Conservation (phyloP, 1,140 invertebrate genomes). For the Wasmannia auropunctata region DNA sequence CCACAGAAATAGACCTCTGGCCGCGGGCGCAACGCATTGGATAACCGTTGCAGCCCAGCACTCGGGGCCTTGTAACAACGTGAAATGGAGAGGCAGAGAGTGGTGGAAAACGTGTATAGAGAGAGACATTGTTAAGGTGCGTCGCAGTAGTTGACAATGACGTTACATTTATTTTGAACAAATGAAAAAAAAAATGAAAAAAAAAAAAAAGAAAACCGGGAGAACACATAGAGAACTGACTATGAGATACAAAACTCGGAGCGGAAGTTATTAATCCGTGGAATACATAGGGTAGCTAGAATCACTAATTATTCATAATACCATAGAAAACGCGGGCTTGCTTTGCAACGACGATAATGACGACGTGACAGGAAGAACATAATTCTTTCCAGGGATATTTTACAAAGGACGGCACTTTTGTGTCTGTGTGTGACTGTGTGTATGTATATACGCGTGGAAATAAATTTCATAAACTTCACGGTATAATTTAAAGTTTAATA, state of each 20-base stretch:
- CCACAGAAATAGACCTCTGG: slow-evolving; percentile 15
- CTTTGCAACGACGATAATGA: slow-evolving; percentile 8
- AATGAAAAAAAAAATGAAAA: background rate
- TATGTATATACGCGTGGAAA: background rate
- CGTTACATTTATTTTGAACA: slow-evolving; percentile 4
- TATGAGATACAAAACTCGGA: background rate
- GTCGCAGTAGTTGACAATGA: slow-evolving; percentile 14
- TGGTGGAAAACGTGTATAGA: background rate
- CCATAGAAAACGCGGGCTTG: background rate
- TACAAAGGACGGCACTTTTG: background rate
- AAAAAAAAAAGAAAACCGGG: too few species aligned
- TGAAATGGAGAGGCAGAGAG: background rate
- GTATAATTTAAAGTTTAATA: slow-evolving; percentile 46
- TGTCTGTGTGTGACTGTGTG: background rate
- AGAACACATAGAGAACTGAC: background rate
- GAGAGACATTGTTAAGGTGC: slow-evolving; percentile 19
- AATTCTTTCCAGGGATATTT: slow-evolving; percentile 25
- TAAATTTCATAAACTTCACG: slow-evolving; percentile 44
- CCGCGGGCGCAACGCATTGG: slow-evolving; percentile 3
- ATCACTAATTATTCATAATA: background rate
- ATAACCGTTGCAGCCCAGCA: slow-evolving; percentile 1
- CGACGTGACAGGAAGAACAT: background rate
- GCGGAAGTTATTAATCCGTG: background rate
- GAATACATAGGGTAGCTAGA: background rate
- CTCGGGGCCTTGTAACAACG: slow-evolving; percentile 23